phyloP scores from a whole-genome alignment of 2,113 vertebrate species.

The Anguilla japonica region DNA sequence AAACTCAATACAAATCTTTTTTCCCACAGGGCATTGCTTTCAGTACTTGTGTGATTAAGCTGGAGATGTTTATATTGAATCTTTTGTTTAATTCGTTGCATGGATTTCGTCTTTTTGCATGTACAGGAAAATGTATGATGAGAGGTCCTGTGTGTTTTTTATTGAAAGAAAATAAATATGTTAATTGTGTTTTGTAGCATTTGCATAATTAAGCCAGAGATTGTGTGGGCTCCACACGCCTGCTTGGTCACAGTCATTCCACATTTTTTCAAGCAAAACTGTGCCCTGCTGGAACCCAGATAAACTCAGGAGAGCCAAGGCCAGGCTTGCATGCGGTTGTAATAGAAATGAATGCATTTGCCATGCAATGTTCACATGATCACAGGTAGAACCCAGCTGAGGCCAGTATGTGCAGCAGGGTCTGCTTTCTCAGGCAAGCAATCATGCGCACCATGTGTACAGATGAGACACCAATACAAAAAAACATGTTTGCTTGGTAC shows the following conservation, averaged over 20 bases:
- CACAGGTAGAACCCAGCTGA: not conserved
- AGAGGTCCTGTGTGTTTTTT: not conserved
- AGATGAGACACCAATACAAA: not conserved
- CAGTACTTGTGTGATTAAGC: too few species aligned
- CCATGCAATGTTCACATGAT: not conserved
- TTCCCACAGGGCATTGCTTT: too few species aligned
- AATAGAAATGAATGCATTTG: not conserved
- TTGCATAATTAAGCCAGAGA: not conserved
- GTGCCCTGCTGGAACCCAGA: not conserved
- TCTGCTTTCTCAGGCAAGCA: not conserved
- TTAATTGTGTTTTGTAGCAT: not conserved
- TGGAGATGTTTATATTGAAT: too few species aligned
- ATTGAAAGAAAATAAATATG: not conserved
- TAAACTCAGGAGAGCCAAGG: not conserved
- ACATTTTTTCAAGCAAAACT: slow-evolving; percentile 2
- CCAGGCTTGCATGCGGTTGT: slow-evolving; percentile 1
- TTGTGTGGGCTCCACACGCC: not conserved
- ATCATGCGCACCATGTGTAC: not conserved
- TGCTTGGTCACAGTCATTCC: not conserved
- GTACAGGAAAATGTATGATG: not conserved
- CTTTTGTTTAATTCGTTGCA: not conserved
- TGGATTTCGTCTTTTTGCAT: not conserved
- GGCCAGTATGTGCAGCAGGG: not conserved
- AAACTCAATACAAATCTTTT: too few species aligned
- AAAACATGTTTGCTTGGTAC: not conserved